Conservation (phyloP, 2,797 vertebrate genomes). For the Periparus ater region DNA sequence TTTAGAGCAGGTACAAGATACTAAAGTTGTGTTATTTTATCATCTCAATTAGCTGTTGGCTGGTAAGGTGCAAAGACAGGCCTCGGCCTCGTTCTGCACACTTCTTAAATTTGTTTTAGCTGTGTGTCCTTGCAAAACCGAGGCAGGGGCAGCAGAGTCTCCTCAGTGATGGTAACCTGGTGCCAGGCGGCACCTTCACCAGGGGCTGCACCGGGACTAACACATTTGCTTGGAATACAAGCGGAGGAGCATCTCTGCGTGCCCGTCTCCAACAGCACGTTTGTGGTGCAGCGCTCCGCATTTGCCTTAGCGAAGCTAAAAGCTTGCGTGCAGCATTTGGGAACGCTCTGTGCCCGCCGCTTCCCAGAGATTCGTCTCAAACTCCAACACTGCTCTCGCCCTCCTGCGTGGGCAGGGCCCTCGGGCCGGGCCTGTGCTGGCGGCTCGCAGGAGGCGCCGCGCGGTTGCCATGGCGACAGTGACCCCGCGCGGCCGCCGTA, state of each 20-base stretch:
- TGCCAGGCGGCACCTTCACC: neutral
- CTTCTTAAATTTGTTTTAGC: too few species aligned
- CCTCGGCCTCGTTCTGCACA: fast-evolving
- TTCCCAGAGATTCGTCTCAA: fast-evolving
- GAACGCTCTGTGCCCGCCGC: neutral
- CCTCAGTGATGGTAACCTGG: neutral
- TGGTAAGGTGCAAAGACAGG: neutral
- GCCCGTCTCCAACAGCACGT: fast-evolving
- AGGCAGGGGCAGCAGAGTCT: fast-evolving
- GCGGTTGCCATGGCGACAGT: fast-evolving
- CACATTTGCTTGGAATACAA: fast-evolving
- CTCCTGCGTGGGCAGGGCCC: fast-evolving
- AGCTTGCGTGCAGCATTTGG: fast-evolving
- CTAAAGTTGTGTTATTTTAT: neutral
- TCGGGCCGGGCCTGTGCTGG: neutral
- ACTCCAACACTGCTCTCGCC: fast-evolving
- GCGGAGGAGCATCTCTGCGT: fast-evolving
- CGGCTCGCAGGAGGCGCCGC: too few species aligned
- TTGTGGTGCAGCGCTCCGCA: fast-evolving
- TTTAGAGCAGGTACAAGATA: neutral
- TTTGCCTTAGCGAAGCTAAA: neutral
- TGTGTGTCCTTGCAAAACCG: neutral
- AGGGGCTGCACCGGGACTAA: neutral
- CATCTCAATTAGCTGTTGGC: fast-evolving
- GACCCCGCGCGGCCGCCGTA: neutral